These are phyloP conservation scores for Cynopterus brachyotis DNA, from an alignment of 2,113 vertebrate genomes.

Conservation along the genomic window DNA sequence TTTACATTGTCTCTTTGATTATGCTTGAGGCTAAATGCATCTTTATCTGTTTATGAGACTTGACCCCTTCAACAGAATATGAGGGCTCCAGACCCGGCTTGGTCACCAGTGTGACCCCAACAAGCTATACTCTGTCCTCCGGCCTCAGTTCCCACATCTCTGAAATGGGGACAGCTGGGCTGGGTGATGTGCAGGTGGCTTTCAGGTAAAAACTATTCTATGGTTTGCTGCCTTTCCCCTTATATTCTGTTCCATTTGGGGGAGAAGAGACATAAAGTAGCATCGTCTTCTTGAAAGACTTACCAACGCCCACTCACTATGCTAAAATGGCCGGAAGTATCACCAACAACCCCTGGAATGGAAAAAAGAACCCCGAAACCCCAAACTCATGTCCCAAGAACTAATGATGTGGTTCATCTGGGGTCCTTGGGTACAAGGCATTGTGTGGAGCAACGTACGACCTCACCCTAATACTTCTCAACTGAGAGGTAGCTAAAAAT, in stretches of 20 bases:
- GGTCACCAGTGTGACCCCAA: neutral
- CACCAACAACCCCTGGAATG: neutral
- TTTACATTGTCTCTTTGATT: neutral
- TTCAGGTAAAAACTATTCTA: neutral
- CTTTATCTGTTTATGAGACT: neutral
- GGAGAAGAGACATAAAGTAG: neutral
- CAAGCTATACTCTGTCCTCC: accelerated
- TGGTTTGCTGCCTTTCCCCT: neutral
- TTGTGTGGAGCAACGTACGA: accelerated
- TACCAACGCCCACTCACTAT: neutral
- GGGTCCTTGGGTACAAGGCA: accelerated
- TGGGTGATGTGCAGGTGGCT: no score
- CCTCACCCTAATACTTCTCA: neutral
- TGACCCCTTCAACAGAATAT: neutral
- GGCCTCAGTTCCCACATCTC: neutral
- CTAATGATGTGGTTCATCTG: neutral
- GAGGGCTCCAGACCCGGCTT: neutral
- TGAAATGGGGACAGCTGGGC: neutral
- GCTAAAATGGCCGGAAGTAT: neutral
- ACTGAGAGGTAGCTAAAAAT: neutral
- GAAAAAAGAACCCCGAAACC: no score
- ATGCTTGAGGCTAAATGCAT: neutral
- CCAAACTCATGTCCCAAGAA: accelerated
- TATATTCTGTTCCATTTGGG: neutral
- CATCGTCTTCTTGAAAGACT: neutral